Evolutionary conservation across 64 coral and sea anemone genomes (phyloP).

Genomic region (Stichodactyla helianthus): DNA sequence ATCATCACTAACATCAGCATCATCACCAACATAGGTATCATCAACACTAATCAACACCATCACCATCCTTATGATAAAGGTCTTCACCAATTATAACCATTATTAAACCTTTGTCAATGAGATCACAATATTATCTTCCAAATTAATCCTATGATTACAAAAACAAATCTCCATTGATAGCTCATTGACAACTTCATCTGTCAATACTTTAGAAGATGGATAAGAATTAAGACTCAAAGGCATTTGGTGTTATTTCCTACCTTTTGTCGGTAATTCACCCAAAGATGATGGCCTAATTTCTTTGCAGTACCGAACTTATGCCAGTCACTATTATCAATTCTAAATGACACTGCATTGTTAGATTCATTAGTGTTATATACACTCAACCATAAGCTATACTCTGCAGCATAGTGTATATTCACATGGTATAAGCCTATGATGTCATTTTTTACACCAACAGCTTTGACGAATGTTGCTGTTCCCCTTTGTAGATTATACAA

Average conservation of each 20-base stretch:
- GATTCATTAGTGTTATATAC: conserved; percentile 5
- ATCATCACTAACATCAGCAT: too few relatives aligned
- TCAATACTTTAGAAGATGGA: too few relatives aligned
- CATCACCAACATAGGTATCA: too few relatives aligned
- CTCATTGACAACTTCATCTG: too few relatives aligned
- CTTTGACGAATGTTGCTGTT: conserved; percentile 38
- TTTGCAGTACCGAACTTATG: neutral
- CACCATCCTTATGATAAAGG: neutral
- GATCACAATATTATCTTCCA: too few relatives aligned
- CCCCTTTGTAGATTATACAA: neutral
- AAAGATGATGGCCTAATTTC: conserved; percentile 27
- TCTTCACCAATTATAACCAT: too few relatives aligned
- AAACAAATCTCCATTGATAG: too few relatives aligned
- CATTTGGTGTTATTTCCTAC: neutral
- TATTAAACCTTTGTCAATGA: too few relatives aligned
- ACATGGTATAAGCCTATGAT: conserved; percentile 56
- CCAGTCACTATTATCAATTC: conserved; percentile 68
- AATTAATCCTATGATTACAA: too few relatives aligned
- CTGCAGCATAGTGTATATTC: conserved; percentile 17
- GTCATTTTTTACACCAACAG: conserved; percentile 41
- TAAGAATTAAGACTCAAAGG: too few relatives aligned
- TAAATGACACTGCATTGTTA: conserved; percentile 60
- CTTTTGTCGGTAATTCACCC: conserved; percentile 43
- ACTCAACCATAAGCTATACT: conserved; percentile 58
- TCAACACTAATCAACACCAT: too few relatives aligned